Conservation (phyloP, 2,888 invertebrate species). For the Eupithecia pulchellata region DNA sequence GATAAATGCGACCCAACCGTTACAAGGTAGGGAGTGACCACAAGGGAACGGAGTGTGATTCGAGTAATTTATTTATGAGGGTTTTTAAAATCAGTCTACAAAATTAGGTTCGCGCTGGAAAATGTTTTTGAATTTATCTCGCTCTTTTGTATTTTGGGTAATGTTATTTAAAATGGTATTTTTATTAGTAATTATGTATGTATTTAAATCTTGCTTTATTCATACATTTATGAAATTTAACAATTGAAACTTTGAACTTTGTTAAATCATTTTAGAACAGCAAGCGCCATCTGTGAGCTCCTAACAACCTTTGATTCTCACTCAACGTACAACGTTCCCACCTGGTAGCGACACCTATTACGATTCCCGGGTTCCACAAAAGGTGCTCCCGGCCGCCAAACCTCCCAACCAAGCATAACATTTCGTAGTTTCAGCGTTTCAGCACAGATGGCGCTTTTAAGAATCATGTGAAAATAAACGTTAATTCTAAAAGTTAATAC, state of each 20-base stretch:
- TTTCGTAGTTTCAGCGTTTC: slow-evolving; percentile 22
- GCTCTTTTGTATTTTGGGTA: not conserved
- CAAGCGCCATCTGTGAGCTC: slow-evolving; percentile 56
- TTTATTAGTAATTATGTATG: not conserved
- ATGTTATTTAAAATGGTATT: not conserved
- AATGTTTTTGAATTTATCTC: not conserved
- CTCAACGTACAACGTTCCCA: slow-evolving; percentile 36
- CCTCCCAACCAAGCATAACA: slow-evolving; percentile 37
- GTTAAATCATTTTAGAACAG: not conserved
- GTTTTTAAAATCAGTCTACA: slow-evolving; percentile 35
- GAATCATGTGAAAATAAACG: slow-evolving; percentile 8
- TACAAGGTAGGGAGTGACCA: slow-evolving; percentile 26
- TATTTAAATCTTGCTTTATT: not conserved
- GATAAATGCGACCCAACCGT: not conserved
- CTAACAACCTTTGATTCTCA: slow-evolving; percentile 34
- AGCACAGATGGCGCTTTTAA: slow-evolving; percentile 56
- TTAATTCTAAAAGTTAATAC: not conserved
- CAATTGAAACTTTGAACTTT: not conserved
- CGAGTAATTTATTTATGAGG: slow-evolving; percentile 44
- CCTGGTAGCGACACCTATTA: slow-evolving; percentile 58
- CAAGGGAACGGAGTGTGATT: slow-evolving; percentile 44
- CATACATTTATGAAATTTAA: not conserved
- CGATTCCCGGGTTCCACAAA: slow-evolving; percentile 35
- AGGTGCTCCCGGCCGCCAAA: slow-evolving; percentile 33
- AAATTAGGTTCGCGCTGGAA: slow-evolving; percentile 5